These are phyloP conservation scores for Pantherophis vulpinus DNA, from an alignment of 2,797 vertebrate genomes.

Conservation along the genomic window DNA sequence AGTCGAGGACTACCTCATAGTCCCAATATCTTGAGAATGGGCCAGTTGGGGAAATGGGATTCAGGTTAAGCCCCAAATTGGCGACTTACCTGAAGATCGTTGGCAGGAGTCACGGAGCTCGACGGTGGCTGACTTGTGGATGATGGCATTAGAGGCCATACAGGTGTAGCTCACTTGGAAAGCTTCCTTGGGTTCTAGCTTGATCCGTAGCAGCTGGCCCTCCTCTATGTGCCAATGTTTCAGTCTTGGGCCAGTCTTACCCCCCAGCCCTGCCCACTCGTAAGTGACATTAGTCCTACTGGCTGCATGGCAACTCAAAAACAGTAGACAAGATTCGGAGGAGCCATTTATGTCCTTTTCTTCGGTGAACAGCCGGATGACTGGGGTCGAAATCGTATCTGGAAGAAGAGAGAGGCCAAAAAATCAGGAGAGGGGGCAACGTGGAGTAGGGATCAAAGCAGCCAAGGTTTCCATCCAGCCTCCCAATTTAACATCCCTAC, in stretches of 20 bases:
- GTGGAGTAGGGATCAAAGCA: background rate
- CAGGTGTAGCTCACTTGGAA: constrained; percentile 49
- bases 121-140: constrained; percentile 35
- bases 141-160: constrained; percentile 56
- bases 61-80: background rate
- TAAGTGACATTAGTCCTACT: constrained; percentile 58
- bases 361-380: constrained; percentile 54
- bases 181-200: constrained; percentile 35
- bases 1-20: background rate
- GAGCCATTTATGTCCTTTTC: background rate
- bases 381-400: constrained; percentile 57
- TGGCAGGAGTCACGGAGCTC: constrained; percentile 58
- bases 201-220: constrained; percentile 36
- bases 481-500: too few relatives aligned
- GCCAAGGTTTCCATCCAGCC: too few relatives aligned
- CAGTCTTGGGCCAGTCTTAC: accelerated
- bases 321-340: constrained; percentile 40
- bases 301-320: constrained; percentile 56
- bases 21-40: background rate
- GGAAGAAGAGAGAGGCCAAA: background rate
- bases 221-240: background rate
- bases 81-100: constrained; percentile 39
- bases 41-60: background rate
- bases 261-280: constrained; percentile 46
- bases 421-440: background rate